Evolutionary conservation across 2,888 invertebrate genomes (phyloP), one percentile per base, ranked within the genome.

Genomic region (Ennomos erosarius): DNA sequence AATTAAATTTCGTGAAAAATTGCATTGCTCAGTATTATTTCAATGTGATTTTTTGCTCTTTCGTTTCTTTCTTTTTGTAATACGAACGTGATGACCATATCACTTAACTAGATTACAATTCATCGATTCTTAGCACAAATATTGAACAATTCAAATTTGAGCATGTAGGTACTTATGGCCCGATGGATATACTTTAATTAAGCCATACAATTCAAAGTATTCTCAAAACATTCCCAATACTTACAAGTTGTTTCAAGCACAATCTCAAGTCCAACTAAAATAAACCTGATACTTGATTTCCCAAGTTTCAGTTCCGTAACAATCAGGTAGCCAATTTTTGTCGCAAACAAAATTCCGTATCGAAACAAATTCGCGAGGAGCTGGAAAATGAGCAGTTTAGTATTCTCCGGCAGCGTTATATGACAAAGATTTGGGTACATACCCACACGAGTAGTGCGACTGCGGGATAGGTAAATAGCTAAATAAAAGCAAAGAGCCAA

Each of bases 271-370:
- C 51, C 38, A 48, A 57, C 33, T 10, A 13, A 39, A 54, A 56
- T 56, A 61, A 61, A 56, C 10, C 48, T 37, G 36, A 53, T 50
- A 61, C 56, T 53, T 61, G 56, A 61, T 54, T 10, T 43, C 8
- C 26, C 12, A 61, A 60, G 46, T 60, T 59, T 36, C 51, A 38
- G 54, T 35, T 42, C 12, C 33, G 34, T 33, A 37, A 55, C 59
- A 60, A 60, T 60, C 59, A 61, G 48, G 56, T 56, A 56, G 53
- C 52, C 53, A 61, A 57, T 57, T 61, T 61, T 53, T 53, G 61
- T 50, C 40, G 40, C 53, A 45, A 61, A 61, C 56, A 56, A 53
- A 61, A 57, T 53, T 60, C 10, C 47, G 38, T 52, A 55, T 60
- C 49, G 55, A 49, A 60, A 56, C 52, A 59, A 59, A 59, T 52